Conservation (phyloP, 1,140 invertebrate genomes). For the Drosophila erecta region DNA sequence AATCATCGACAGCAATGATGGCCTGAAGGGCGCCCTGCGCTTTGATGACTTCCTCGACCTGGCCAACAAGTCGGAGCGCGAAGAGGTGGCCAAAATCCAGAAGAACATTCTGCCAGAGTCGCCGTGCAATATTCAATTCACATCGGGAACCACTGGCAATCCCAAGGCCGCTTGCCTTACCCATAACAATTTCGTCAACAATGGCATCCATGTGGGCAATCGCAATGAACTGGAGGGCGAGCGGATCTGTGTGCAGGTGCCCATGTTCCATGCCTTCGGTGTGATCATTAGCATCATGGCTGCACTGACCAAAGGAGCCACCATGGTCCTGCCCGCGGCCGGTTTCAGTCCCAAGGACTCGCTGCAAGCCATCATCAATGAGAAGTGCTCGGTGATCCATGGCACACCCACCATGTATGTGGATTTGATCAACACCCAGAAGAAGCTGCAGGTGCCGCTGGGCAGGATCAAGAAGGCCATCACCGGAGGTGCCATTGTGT, state of each 20-base stretch:
- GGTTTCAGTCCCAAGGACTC: slow-evolving; percentile 89
- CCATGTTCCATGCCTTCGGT: slow-evolving; percentile 97
- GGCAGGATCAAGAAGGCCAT: slow-evolving; percentile 87
- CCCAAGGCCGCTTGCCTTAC: slow-evolving; percentile 95
- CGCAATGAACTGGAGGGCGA: slow-evolving; percentile 84
- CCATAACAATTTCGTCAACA: slow-evolving; percentile 95
- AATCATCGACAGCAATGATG: slow-evolving; percentile 86
- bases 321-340: slow-evolving; percentile 89
- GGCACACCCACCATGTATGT: slow-evolving; percentile 99
- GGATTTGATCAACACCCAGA: slow-evolving; percentile 89
- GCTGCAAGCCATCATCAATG: slow-evolving; percentile 88
- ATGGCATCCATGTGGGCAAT: slow-evolving; percentile 89
- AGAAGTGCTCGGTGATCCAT: slow-evolving; percentile 92
- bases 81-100: slow-evolving; percentile 54
- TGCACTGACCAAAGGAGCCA: slow-evolving; percentile 87
- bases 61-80: slow-evolving; percentile 65
- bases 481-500: slow-evolving; percentile 91
- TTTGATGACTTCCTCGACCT: slow-evolving; percentile 86
- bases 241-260: slow-evolving; percentile 91
- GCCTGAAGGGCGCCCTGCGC: slow-evolving; percentile 87
- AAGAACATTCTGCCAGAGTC: slow-evolving; percentile 86
- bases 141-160: slow-evolving; percentile 90
- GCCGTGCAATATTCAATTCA: slow-evolving; percentile 93
- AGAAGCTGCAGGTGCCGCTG: slow-evolving; percentile 85
- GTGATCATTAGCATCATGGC: slow-evolving; percentile 89